These are phyloP conservation scores for Epirrhoe alternata DNA, from an alignment of 2,888 invertebrate species.

Conservation along the genomic window DNA sequence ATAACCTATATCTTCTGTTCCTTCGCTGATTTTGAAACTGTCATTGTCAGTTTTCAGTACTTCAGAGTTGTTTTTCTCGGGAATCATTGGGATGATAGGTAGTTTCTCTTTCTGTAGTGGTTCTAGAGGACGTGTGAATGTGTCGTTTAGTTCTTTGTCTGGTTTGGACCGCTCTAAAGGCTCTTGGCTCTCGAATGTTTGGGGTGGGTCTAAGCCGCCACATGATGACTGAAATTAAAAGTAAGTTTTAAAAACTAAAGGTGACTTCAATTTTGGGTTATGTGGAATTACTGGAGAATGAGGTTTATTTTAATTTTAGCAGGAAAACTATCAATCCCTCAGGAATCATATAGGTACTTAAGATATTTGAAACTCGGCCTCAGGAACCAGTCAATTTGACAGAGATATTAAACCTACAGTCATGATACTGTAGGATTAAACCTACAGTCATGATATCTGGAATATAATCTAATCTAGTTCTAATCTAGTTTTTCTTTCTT, in stretches of 20 bases:
- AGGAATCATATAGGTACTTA: no score
- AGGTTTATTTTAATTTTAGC: no score
- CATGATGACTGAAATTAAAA: conserved; percentile 64
- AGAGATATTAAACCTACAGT: background rate
- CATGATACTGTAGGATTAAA: no score
- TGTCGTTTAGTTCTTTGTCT: conserved; percentile 73
- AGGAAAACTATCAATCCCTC: no score
- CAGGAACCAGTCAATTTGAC: background rate
- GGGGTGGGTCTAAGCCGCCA: conserved; percentile 73
- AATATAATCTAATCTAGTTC: no score
- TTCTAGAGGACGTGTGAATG: conserved; percentile 61
- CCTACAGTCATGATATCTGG: no score
- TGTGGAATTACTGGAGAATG: no score
- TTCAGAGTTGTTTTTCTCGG: conserved; percentile 67
- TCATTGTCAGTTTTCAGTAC: conserved; percentile 62
- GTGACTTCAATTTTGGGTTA: no score
- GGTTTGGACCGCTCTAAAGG: conserved; percentile 66
- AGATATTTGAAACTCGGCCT: no score
- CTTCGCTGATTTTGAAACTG: conserved; percentile 62
- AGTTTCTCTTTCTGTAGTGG: conserved; percentile 60
- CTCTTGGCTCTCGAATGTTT: conserved; percentile 75
- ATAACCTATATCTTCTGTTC: conserved; percentile 59
- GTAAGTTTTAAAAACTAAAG: background rate
- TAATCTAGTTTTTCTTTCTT: no score
- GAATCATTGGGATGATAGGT: conserved; percentile 61